Conservation (phyloP, 2,113 vertebrate species). For the Phyllopteryx taeniolatus region DNA sequence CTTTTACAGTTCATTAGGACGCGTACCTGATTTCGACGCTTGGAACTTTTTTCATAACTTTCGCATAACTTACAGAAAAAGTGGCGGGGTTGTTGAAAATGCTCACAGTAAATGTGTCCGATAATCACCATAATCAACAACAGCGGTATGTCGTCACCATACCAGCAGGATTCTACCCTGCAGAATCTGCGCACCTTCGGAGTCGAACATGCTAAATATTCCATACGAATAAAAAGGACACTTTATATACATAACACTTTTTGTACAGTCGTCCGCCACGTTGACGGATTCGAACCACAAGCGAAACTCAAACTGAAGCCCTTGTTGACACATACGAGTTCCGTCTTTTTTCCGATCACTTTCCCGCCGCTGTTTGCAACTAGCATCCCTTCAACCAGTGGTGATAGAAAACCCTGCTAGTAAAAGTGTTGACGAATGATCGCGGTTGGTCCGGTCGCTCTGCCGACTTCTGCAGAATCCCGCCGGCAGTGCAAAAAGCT, state of each 20-base stretch:
- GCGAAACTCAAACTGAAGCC: conserved; percentile 43
- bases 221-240: conserved; percentile 71
- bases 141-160: conserved; percentile 23
- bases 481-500: conserved; percentile 70
- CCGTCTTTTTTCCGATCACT: conserved; percentile 27
- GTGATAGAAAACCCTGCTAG: background rate
- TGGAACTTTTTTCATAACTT: conserved; percentile 62
- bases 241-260: conserved; percentile 78
- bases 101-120: conserved; percentile 75
- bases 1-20: conserved; percentile 60
- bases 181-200: conserved; percentile 73
- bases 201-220: conserved; percentile 67
- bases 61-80: conserved; percentile 71
- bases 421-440: conserved; percentile 32
- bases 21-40: conserved; percentile 74
- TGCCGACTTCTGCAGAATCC: conserved; percentile 17
- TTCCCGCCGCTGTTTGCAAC: background rate
- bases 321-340: conserved; percentile 31
- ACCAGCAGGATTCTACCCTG: conserved; percentile 75
- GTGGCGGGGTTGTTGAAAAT: conserved; percentile 61
- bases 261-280: conserved; percentile 69
- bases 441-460: conserved; percentile 16
- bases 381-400: background rate
- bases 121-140: conserved; percentile 65
- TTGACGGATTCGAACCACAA: conserved; percentile 37